Conservation (phyloP, 1,140 invertebrate species). For the Rhagoletis pomonella region DNA sequence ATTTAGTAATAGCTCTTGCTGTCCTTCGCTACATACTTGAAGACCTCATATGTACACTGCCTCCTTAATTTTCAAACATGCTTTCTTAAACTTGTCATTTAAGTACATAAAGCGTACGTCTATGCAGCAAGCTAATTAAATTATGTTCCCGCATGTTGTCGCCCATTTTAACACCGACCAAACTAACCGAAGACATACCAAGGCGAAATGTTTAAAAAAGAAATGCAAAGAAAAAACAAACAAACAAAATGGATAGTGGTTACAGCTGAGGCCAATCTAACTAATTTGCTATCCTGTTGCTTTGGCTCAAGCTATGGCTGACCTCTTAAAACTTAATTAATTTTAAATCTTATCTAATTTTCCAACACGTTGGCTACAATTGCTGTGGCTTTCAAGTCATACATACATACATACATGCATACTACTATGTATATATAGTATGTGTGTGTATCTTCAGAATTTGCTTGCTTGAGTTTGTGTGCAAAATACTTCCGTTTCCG, state of each 20-base stretch:
- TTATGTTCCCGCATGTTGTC: constrained; percentile 6
- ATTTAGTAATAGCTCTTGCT: neutral
- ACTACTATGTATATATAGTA: neutral
- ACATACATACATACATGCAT: neutral
- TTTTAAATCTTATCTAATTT: constrained; percentile 52
- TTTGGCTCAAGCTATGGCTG: neutral
- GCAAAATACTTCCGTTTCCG: neutral
- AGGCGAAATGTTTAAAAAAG: neutral
- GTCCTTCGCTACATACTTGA: neutral
- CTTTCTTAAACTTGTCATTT: neutral
- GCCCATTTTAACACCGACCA: neutral
- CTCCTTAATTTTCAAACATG: neutral
- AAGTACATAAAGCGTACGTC: neutral
- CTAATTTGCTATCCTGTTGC: constrained; percentile 9
- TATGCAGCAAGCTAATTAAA: neutral
- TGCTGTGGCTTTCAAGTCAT: neutral
- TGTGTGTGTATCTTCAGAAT: neutral
- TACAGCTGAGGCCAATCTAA: constrained; percentile 32
- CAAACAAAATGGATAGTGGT: neutral
- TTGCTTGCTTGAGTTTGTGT: neutral
- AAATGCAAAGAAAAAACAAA: neutral
- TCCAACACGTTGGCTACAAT: constrained; percentile 31
- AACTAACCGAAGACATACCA: neutral
- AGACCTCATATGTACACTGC: neutral
- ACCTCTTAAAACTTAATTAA: constrained; percentile 48